Base-by-base conservation (phyloP, 2,888 invertebrate genomes). In the Drosophila heteroneura region DNA sequence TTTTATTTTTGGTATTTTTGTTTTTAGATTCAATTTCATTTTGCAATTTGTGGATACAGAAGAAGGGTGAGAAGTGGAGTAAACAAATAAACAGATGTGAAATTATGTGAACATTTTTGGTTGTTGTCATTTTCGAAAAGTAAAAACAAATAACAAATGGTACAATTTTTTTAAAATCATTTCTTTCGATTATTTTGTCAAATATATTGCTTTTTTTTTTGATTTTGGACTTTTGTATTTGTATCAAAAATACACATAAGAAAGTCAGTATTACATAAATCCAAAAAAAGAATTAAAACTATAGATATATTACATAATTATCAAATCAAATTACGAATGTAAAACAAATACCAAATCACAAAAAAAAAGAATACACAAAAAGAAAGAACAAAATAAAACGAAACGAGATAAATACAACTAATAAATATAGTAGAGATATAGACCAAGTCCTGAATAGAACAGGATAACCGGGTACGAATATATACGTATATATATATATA, bases 11-110 rank as follows among this genome's bases (percentile, higher is more conserved):
- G 41, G 41, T 70, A 56, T 68, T 65, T 68, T 64, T 39, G 37
- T 69, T 65, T 76, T 78, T 58, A 56, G 77, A 71, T 78, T 78
- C 57, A 73, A 74, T 78, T 65, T 74, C 79, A 74, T 76, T 83
- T 91, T 91, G 91, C 89, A 89, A 82, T 90, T 91, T 76, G 89
- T 86, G 91, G 83, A 82, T 91, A 91, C 90, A 85, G 91, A 83
- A 89, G 89, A 75, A 89, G 91, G 91, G 92, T 91, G 90, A 89
- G 92, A 91, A 92, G 92, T 93, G 93, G 90, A 92, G 92, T 92
- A 93, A 93, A 92, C 93, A 93, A 92, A 92, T 89, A 92, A 92
- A 92, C 92, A 91, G 89, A 91, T 91, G 92, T 93, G 92, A 92
- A 93, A 92, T 92, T 91, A 92, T 92, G 92, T 92, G 92, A 92